A percentile compares a stretch with the other conserved stretches of the same genome.
phyloP scores from a whole-genome alignment of 2,797 vertebrate genomes.

The Novumbra hubbsi region DNA sequence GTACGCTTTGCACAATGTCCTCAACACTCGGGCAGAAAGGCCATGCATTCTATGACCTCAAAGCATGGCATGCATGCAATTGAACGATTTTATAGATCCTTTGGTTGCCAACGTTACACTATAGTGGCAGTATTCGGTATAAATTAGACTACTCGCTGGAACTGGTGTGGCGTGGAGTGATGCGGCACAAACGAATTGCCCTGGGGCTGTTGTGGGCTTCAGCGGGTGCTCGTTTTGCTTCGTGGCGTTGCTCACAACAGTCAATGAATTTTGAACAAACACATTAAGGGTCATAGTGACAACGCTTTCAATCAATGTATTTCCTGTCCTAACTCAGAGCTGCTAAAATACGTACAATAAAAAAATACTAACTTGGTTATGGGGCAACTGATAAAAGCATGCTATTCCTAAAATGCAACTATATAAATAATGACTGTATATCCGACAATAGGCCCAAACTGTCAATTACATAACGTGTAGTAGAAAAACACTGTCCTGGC shows the following conservation, averaged over 20 bases:
- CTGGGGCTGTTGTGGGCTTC: slow-evolving; percentile 47
- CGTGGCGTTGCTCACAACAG: slow-evolving; percentile 10
- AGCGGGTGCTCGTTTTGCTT: slow-evolving; percentile 29
- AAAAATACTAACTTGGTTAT: not conserved
- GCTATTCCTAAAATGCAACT: not conserved
- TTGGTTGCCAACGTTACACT: not conserved
- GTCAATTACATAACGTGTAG: not conserved
- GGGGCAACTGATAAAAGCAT: not conserved
- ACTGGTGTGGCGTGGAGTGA: slow-evolving; percentile 20
- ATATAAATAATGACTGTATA: not conserved
- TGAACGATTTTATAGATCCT: not conserved
- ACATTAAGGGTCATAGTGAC: slow-evolving; percentile 9
- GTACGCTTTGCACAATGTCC: not conserved
- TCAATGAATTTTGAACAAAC: slow-evolving; percentile 25
- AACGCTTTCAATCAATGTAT: not conserved
- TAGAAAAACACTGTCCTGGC: not conserved
- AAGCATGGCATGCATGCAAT: not conserved
- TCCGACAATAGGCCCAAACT: not conserved
- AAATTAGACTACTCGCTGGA: slow-evolving; percentile 53
- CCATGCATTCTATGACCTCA: not conserved
- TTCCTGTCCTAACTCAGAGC: not conserved
- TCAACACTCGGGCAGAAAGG: not conserved
- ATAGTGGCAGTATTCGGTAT: slow-evolving; percentile 13
- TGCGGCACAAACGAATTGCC: slow-evolving; percentile 54
- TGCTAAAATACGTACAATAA: not conserved